Conservation (phyloP, 2,113 vertebrate genomes). For the Falcunculus frontatus region DNA sequence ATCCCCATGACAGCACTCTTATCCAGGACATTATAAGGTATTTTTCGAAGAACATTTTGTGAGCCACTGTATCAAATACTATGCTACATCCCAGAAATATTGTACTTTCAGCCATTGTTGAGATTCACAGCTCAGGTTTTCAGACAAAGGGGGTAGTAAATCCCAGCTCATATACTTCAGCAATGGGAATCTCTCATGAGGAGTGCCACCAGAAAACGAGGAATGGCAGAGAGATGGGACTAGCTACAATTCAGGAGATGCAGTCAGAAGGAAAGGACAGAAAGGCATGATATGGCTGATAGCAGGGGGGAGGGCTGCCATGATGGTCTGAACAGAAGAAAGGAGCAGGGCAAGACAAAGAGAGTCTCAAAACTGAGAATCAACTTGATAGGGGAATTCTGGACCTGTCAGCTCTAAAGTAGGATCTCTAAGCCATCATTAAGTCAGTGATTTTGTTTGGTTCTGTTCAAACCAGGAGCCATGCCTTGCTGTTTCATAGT, state of each 20-base stretch:
- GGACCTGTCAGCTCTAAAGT: background rate
- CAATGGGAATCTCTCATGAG: background rate
- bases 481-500: background rate
- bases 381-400: fast-evolving
- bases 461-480: background rate
- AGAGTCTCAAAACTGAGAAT: background rate
- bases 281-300: background rate
- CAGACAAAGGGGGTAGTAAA: background rate
- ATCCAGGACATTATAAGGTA: background rate
- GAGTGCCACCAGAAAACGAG: fast-evolving
- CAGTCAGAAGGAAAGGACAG: background rate
- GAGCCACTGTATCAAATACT: background rate
- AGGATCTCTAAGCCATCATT: background rate
- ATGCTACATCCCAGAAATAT: background rate
- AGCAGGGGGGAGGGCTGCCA: background rate
- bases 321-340: background rate
- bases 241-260: background rate
- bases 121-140: background rate
- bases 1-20: background rate
- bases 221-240: background rate
- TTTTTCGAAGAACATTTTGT: slow-evolving; percentile 34
- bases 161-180: background rate
- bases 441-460: background rate
- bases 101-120: background rate
- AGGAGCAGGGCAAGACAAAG: background rate